These are phyloP conservation scores for Coreius guichenoti DNA, from an alignment of 2,797 vertebrate genomes.

Conservation along the genomic window DNA sequence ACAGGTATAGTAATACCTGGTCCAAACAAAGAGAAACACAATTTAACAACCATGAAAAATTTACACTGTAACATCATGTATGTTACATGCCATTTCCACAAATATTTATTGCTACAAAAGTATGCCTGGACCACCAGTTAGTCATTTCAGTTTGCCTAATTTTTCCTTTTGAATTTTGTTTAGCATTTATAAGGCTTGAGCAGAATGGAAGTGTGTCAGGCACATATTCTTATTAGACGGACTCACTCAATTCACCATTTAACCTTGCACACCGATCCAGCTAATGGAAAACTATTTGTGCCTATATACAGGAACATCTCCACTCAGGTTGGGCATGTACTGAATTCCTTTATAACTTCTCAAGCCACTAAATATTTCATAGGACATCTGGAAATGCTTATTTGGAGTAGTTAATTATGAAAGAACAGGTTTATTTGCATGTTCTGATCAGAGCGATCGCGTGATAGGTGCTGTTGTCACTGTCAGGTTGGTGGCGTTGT, in stretches of 20 bases:
- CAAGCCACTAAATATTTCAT: slow-evolving; percentile 53
- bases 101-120: too few species aligned
- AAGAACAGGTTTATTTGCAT: slow-evolving; percentile 43
- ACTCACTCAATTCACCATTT: not conserved
- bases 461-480: slow-evolving; percentile 27
- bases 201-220: not conserved
- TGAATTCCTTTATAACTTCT: slow-evolving; percentile 39
- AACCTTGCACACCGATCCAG: not conserved
- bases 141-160: not conserved
- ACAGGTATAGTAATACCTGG: too few species aligned
- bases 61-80: too few species aligned
- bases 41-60: too few species aligned
- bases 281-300: slow-evolving; percentile 10
- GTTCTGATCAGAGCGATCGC: slow-evolving; percentile 27
- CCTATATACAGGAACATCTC: slow-evolving; percentile 17
- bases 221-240: slow-evolving; percentile 9
- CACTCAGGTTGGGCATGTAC: slow-evolving; percentile 4
- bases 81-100: too few species aligned
- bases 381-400: slow-evolving; percentile 33
- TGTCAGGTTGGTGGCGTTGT: slow-evolving; percentile 1
- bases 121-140: too few species aligned
- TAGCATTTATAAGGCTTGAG: not conserved
- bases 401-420: slow-evolving; percentile 7
- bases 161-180: not conserved
- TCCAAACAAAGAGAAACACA: too few species aligned